Evolutionary conservation across 2,797 vertebrate species (phyloP).

Genomic region (Antrozous pallidus): DNA sequence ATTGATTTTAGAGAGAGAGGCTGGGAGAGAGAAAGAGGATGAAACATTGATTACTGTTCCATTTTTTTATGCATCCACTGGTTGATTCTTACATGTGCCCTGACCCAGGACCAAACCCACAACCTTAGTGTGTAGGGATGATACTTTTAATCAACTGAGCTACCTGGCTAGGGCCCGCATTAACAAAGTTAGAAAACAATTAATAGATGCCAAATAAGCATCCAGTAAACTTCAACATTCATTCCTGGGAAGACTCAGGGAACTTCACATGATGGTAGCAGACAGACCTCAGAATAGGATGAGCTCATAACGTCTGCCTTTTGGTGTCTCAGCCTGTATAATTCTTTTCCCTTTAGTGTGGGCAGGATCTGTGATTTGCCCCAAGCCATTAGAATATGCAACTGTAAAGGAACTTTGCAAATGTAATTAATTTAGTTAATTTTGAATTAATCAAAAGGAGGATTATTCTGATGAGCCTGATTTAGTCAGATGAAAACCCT

Average conservation of each 20-base stretch:
- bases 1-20: too few species aligned
- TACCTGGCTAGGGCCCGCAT: too few species aligned
- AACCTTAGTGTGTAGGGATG: too few species aligned
- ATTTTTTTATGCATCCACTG: too few species aligned
- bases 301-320: background rate
- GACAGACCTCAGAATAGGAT: background rate
- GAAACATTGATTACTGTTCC: too few species aligned
- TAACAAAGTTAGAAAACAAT: too few species aligned
- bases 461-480: background rate
- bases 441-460: background rate
- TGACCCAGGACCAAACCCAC: too few species aligned
- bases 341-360: too few species aligned
- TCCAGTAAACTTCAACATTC: background rate
- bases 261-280: background rate
- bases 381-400: background rate
- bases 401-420: background rate
- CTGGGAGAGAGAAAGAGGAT: too few species aligned
- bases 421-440: background rate
- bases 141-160: too few species aligned
- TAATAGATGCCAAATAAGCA: background rate
- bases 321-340: background rate
- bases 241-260: background rate
- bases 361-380: background rate
- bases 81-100: too few species aligned
- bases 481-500: background rate